Base-by-base conservation (phyloP, 2,888 invertebrate species). In the Zhuqinia jingwanae region DNA sequence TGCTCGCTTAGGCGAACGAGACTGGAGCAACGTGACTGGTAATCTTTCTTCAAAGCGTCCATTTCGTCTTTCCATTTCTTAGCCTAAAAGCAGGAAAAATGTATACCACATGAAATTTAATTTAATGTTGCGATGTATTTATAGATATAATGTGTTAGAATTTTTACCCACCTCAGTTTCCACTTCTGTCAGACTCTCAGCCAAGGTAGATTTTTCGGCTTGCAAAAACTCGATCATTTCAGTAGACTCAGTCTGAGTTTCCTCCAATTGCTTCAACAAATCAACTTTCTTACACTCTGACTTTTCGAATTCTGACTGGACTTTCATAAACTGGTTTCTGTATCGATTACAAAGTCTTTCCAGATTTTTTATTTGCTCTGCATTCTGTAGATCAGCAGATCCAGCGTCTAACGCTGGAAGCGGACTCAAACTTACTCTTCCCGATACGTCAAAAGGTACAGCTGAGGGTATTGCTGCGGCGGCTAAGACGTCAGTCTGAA, bases 201-300 rank as follows among this genome's bases (percentile, higher is more conserved):
- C 94, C 90, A 97, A 93, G 10, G 96, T 95, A 5, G 95, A 94
- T 91, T 97, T 97, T 93, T 97, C 97, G 11, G 96, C 96, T 91
- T 96, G 96, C 88, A 97, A 94, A 92, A 97, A 97, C 92, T 97
- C 97, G 92, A 97, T 96, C 93, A 97, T 94, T 92, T 97, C 97
- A 1, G 94, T 94, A 36, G 96, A 95, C 92, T 97, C 97, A 22
- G 94, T 94, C 92, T 97, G 97, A 27, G 95, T 94, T 91, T 96
- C 96, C 87, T 95, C 94, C 89, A 96, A 95, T 89, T 97, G 95
- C 63, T 90, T 91, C 89, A 95, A 95, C 82, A 96, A 93, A 65
- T 96, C 92, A 15, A 94, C 92, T 80, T 95, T 95, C 89, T 96
- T 95, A 0, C 95, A 93, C 73, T 90, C 90, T 0, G 89, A 85